Evolutionary conservation across 1,140 invertebrate genomes (phyloP), one percentile per base, ranked within the genome.

Genomic region (Bombus waltoni): DNA sequence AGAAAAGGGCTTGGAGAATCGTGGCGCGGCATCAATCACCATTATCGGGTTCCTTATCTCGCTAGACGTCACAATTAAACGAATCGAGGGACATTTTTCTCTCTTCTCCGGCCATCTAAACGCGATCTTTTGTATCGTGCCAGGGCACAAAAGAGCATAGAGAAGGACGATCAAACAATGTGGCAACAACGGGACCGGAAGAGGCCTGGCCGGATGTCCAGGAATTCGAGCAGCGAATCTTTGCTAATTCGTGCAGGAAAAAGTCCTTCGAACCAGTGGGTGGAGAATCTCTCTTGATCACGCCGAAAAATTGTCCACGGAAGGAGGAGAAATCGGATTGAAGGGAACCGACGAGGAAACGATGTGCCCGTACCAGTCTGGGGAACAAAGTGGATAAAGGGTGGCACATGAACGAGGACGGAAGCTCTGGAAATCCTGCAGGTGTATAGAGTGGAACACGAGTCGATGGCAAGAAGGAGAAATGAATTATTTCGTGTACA

Each of bases 61-160:
- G 35, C 42, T 25, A 38, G 78, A 73, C 78, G 83, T 85, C 83
- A 85, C 78, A 85, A 85, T 85, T 85, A 85, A 85, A 85, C 70
- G 83, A 85, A 85, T 85, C 68, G 78, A 74, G 53, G 70, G 76
- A 79, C 83, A 84, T 84, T 84, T 84, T 71, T 84, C 83, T 84
- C 40, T n/a, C 28, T 35, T 47, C 70, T 8, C 62, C 22, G 70
- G 22, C 28, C 53, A 38, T 47, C 62, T 57, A 77, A 77, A 62
- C 53, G 65, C 38, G 35, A 68, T 40, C 76, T 62, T 77, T 85
- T 85, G 68, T 74, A 81, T 80, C 44, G 76, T 57, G 15, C 11
- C 11, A 15, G 44, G 25, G 42, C 40, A 85, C 68, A 81, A 73
- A 78, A 44, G 72, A 53, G 32, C 32, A 15, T 32, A 22, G 9